phyloP scores from a whole-genome alignment of 2,888 invertebrate genomes.

The Rugalucina vietnamica region DNA sequence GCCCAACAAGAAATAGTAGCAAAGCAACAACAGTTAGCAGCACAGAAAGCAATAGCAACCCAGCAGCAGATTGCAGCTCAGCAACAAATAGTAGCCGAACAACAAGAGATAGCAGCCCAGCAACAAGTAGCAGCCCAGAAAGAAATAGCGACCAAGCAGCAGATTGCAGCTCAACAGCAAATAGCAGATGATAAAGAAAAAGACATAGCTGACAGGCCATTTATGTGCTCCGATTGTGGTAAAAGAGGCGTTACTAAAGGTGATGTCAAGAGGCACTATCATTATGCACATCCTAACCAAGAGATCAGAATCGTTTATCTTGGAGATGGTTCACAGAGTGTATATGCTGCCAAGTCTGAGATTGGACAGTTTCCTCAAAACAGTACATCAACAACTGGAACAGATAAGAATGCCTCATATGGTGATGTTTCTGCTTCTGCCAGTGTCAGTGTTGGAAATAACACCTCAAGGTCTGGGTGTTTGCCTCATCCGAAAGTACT shows the following conservation, averaged over 20 bases:
- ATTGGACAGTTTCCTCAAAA: slow-evolving; percentile 8
- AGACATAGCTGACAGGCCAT: slow-evolving; percentile 66
- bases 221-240: slow-evolving; percentile 78
- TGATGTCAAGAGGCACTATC: slow-evolving; percentile 78
- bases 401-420: not conserved
- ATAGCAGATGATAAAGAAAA: not conserved
- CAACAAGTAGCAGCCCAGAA: too few species aligned
- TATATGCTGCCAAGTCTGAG: slow-evolving; percentile 43
- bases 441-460: not conserved
- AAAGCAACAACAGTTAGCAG: too few species aligned
- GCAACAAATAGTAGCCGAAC: too few species aligned
- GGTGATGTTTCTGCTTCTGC: not conserved
- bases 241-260: slow-evolving; percentile 74
- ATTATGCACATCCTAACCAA: slow-evolving; percentile 76
- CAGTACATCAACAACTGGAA: not conserved
- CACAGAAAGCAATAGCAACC: too few species aligned
- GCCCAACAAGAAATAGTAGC: too few species aligned
- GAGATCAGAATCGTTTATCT: slow-evolving; percentile 75
- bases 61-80: too few species aligned
- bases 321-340: slow-evolving; percentile 67
- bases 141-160: too few species aligned
- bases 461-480: slow-evolving; percentile 37
- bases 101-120: slow-evolving; percentile 53
- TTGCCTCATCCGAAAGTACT: slow-evolving; percentile 67
- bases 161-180: not conserved